A percentile compares a stretch with the other conserved stretches of the same genome.
These are phyloP conservation scores for Indicator maculatus DNA, from an alignment of 2,113 vertebrate species.

Conservation along the genomic window DNA sequence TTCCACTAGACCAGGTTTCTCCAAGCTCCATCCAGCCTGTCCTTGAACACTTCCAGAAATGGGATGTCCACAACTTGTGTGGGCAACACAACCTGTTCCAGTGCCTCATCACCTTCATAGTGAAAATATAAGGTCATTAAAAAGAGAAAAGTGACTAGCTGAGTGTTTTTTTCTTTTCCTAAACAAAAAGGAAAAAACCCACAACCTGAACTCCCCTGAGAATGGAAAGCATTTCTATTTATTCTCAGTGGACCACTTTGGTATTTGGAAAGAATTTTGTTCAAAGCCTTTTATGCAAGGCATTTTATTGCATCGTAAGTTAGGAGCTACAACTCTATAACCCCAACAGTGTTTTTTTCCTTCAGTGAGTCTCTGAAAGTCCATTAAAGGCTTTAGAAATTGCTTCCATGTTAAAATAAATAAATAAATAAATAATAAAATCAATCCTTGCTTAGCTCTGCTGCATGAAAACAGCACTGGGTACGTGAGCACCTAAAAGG, in stretches of 20 bases:
- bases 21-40: not conserved
- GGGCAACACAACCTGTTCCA: not conserved
- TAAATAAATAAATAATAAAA: not conserved
- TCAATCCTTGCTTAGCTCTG: not conserved
- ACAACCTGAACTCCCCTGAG: fast-evolving
- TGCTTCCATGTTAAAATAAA: not conserved
- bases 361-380: not conserved
- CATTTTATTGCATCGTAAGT: not conserved
- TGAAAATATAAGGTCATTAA: not conserved
- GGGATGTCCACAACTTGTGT: not conserved
- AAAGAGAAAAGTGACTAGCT: not conserved
- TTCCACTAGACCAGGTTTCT: not conserved
- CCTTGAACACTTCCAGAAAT: not conserved
- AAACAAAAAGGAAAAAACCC: no score
- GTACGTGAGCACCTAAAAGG: not conserved
- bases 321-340: not conserved
- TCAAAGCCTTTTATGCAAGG: not conserved
- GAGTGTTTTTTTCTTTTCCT: not conserved
- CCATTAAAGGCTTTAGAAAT: slow-evolving; percentile 26
- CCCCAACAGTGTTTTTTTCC: not conserved
- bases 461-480: not conserved
- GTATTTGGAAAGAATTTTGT: slow-evolving; percentile 3
- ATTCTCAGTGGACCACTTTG: not conserved
- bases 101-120: fast-evolving
- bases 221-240: not conserved